Percentiles rank a stretch among this genome's conserved stretches.
These are phyloP conservation scores for Pilophorus perplexus DNA, from an alignment of 2,888 invertebrate species.

Conservation along the genomic window DNA sequence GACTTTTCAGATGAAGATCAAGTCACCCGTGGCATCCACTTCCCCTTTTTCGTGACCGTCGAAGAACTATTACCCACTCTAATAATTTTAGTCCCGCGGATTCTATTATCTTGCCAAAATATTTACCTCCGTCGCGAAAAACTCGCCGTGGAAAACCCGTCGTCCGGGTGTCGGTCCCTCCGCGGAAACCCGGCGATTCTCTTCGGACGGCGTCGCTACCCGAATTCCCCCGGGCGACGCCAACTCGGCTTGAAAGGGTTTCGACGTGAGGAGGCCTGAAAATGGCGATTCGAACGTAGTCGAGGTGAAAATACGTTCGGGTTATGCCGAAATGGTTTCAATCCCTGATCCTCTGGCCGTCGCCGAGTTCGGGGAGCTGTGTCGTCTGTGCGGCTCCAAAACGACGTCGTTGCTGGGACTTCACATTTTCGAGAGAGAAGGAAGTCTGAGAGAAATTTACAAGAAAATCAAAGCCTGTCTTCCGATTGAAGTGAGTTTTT, in stretches of 20 bases:
- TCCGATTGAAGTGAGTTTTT: conserved; percentile 56
- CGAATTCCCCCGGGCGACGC: no score
- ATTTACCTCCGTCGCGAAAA: conserved; percentile 25
- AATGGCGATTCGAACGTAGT: conserved; percentile 12
- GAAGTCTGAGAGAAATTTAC: conserved; percentile 56
- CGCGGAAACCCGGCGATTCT: no score
- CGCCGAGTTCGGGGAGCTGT: conserved; percentile 52
- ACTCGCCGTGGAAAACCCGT: background rate
- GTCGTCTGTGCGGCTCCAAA: conserved; percentile 54
- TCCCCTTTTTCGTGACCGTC: background rate
- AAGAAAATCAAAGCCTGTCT: conserved; percentile 61
- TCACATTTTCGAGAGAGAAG: conserved; percentile 56
- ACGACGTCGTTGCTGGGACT: conserved; percentile 54
- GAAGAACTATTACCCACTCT: conserved; percentile 43
- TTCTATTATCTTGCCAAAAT: conserved; percentile 37
- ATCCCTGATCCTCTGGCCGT: conserved; percentile 37
- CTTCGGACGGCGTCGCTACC: no score
- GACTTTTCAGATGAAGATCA: no score
- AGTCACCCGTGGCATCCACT: no score
- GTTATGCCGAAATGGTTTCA: conserved; percentile 12
- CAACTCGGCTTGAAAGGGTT: no score
- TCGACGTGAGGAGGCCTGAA: no score
- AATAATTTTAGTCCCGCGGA: conserved; percentile 42
- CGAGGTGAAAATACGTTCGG: no score
- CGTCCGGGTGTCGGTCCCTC: background rate